Percentiles rank a stretch among this genome's conserved stretches.
These are phyloP conservation scores for Xestia ashworthii DNA, from an alignment of 2,888 invertebrate genomes.

Conservation along the genomic window DNA sequence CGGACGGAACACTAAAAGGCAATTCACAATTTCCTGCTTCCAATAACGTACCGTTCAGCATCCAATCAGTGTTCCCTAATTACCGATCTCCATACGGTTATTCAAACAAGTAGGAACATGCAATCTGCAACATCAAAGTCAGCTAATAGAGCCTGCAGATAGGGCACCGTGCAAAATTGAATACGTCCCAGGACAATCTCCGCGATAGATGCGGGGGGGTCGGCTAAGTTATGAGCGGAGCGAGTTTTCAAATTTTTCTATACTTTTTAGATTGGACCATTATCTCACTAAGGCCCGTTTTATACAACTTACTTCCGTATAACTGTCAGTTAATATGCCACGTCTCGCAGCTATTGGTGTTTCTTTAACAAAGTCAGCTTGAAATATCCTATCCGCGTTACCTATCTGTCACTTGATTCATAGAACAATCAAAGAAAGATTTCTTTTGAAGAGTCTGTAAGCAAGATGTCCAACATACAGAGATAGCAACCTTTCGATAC, in stretches of 20 bases:
- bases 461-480: no score
- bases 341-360: no score
- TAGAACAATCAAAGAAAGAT: no score
- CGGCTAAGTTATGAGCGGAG: constrained; percentile 54
- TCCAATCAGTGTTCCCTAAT: constrained; percentile 52
- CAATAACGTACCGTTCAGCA: constrained; percentile 35
- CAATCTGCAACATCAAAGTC: constrained; percentile 67
- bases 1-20: constrained; percentile 20
- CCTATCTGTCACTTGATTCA: no score
- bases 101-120: constrained; percentile 72
- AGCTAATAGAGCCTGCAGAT: constrained; percentile 86
- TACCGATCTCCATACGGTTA: constrained; percentile 58
- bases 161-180: constrained; percentile 88
- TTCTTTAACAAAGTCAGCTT: no score
- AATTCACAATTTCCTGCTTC: constrained; percentile 40
- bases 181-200: constrained; percentile 88
- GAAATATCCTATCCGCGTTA: no score
- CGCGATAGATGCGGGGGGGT: constrained; percentile 79
- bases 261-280: background rate
- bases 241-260: background rate
- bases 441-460: no score
- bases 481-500: no score
- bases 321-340: no score
- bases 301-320: no score
- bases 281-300: no score